Percentiles rank a stretch among this genome's conserved stretches.
Conservation (phyloP, 2,113 vertebrate species). For the Diphyllodes magnificus region DNA sequence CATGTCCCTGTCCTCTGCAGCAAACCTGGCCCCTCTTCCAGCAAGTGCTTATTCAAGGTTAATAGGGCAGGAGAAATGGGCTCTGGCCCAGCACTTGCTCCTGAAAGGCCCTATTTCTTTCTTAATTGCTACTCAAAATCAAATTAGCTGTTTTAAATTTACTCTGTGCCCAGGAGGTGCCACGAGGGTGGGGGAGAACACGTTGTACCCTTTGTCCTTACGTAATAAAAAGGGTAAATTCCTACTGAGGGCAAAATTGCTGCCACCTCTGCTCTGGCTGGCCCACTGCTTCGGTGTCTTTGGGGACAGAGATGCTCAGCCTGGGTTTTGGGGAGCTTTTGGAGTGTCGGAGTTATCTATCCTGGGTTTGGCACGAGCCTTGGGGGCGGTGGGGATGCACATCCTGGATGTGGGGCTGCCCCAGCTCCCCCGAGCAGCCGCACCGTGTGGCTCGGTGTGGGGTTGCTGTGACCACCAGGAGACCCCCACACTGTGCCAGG, state of each 20-base stretch:
- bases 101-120: conserved; percentile 20
- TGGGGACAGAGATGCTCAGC: background rate
- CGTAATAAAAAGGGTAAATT: background rate
- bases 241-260: background rate
- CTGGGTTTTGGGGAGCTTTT: background rate
- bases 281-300: fast-evolving
- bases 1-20: background rate
- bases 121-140: conserved; percentile 42
- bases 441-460: background rate
- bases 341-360: too few relatives aligned
- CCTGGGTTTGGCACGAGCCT: background rate
- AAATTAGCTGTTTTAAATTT: conserved; percentile 49
- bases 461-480: too few relatives aligned
- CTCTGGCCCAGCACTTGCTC: background rate
- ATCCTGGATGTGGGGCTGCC: background rate
- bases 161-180: conserved; percentile 14
- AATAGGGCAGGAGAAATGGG: conserved; percentile 12
- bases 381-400: background rate
- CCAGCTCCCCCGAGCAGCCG: background rate
- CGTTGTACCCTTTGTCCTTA: background rate
- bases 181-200: background rate
- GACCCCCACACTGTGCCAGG: background rate
- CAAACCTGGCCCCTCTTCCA: background rate
- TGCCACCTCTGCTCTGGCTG: background rate
- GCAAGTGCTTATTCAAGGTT: background rate